Conservation (phyloP, 2,797 vertebrate genomes). For the Sebastes itinus region DNA sequence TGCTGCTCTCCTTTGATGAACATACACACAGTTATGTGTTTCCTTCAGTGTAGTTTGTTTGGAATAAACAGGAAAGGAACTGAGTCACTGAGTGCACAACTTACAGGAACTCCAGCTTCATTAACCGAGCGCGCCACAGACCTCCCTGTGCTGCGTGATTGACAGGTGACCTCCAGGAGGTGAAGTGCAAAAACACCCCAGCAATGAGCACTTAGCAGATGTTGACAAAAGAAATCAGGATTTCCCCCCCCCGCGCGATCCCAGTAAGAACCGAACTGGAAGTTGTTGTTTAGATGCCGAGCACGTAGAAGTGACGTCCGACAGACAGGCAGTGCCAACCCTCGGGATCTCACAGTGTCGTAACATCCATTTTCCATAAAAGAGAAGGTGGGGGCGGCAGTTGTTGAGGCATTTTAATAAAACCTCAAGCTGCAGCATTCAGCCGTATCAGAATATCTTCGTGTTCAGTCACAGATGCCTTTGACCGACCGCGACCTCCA, state of each 20-base stretch:
- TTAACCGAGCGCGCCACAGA: not conserved
- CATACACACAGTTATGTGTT: not conserved
- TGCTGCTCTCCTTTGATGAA: not conserved
- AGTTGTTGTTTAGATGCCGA: slow-evolving; percentile 29
- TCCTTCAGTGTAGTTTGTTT: not conserved
- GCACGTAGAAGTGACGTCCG: slow-evolving; percentile 15
- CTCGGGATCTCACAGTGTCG: not conserved
- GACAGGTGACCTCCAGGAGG: slow-evolving; percentile 59
- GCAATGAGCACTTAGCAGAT: slow-evolving; percentile 46
- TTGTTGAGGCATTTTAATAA: slow-evolving; percentile 42
- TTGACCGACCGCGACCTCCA: slow-evolving; percentile 60
- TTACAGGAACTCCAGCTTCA: not conserved
- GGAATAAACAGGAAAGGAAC: slow-evolving; percentile 8
- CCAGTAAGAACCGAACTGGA: slow-evolving; percentile 4
- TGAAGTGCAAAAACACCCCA: slow-evolving; percentile 49
- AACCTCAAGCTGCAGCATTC: slow-evolving; percentile 40
- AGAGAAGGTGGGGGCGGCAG: not conserved
- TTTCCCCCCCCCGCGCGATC: not conserved
- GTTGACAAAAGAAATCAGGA: slow-evolving; percentile 44
- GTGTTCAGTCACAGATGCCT: slow-evolving; percentile 52
- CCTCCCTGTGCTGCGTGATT: slow-evolving; percentile 38
- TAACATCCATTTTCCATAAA: slow-evolving; percentile 20
- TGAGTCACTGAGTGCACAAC: not conserved
- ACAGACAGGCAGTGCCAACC: slow-evolving; percentile 21
- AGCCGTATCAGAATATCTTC: slow-evolving; percentile 52